Evolutionary conservation across 2,797 vertebrate species (phyloP).

Genomic region (Hirundo rustica): DNA sequence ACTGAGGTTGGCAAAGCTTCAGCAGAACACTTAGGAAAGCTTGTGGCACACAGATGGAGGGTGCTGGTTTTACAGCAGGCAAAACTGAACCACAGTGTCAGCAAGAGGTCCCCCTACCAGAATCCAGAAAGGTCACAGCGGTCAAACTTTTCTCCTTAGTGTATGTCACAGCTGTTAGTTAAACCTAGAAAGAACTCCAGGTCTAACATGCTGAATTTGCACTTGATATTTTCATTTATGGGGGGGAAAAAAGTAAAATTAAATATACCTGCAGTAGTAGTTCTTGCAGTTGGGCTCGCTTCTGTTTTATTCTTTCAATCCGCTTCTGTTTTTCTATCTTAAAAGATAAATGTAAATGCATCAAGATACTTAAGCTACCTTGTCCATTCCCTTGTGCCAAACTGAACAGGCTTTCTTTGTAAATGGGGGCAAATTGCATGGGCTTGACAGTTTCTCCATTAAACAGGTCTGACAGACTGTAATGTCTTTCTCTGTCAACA

Average conservation of each 20-base stretch:
- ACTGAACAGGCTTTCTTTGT: neutral
- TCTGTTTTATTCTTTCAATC: slow-evolving; percentile 87
- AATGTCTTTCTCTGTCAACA: neutral
- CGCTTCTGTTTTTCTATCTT: slow-evolving; percentile 87
- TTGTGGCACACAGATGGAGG: neutral
- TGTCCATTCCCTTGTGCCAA: neutral
- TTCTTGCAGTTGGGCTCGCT: slow-evolving; percentile 85
- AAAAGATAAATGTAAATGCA: slow-evolving; percentile 50
- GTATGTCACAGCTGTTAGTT: neutral
- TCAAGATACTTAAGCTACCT: neutral
- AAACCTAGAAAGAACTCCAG: neutral
- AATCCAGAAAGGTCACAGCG: neutral
- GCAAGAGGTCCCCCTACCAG: neutral
- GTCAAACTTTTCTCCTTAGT: neutral
- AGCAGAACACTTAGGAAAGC: neutral
- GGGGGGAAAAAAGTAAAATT: neutral
- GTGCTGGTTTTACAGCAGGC: neutral
- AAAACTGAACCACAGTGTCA: neutral
- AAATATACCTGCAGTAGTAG: slow-evolving; percentile 84
- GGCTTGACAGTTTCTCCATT: neutral
- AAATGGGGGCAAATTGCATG: neutral
- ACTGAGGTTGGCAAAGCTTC: neutral
- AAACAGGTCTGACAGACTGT: neutral
- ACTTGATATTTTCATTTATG: neutral
- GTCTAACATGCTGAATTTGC: neutral